These are phyloP conservation scores for Scaptomyza tumidula DNA, from an alignment of 2,888 invertebrate species.

Conservation along the genomic window DNA sequence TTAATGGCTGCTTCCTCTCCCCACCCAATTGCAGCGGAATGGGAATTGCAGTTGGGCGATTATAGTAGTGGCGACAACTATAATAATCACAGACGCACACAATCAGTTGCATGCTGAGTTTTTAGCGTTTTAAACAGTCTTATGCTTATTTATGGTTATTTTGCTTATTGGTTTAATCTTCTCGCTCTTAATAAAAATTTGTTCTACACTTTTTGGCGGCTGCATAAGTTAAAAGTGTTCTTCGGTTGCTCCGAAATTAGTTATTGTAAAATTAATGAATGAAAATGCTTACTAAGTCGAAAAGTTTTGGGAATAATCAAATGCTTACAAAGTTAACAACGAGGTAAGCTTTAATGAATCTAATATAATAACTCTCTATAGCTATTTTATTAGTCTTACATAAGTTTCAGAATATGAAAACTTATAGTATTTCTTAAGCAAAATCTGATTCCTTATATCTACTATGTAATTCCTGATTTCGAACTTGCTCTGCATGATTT, in stretches of 20 bases:
- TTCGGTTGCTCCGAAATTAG: background rate
- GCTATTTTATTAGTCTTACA: too few species aligned
- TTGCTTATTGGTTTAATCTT: background rate
- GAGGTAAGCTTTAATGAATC: too few species aligned
- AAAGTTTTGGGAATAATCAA: too few species aligned
- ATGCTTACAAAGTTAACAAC: too few species aligned
- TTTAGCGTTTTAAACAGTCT: background rate
- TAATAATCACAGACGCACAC: slow-evolving; percentile 78
- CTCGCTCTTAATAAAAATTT: background rate
- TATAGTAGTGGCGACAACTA: slow-evolving; percentile 58
- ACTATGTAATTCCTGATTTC: too few species aligned
- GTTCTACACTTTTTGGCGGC: slow-evolving; percentile 45
- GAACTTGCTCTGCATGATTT: too few species aligned
- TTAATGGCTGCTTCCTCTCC: background rate
- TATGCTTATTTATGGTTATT: background rate
- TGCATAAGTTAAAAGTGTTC: background rate
- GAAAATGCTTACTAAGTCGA: background rate
- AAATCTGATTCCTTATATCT: too few species aligned
- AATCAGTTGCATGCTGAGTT: slow-evolving; percentile 61
- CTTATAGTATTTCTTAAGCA: too few species aligned
- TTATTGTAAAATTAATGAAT: background rate
- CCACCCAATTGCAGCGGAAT: slow-evolving; percentile 7
- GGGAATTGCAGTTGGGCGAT: slow-evolving; percentile 4
- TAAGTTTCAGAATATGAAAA: too few species aligned
- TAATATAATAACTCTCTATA: too few species aligned